A percentile compares a stretch with the other conserved stretches of the same genome.
These are phyloP conservation scores for Chirona hameri DNA, from an alignment of 2,888 invertebrate species.

Conservation along the genomic window DNA sequence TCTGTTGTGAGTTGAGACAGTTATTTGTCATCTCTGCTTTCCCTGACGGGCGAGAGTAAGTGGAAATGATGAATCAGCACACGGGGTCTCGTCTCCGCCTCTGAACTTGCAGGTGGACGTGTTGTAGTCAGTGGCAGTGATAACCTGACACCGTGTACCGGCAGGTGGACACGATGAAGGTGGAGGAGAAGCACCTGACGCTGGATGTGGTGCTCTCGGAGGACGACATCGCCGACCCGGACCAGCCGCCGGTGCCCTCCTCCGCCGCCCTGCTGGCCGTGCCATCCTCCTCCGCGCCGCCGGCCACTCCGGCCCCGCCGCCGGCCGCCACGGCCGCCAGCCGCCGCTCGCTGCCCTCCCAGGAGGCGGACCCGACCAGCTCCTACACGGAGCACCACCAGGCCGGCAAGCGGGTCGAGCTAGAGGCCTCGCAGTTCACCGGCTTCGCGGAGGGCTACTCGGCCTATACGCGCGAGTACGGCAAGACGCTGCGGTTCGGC, in stretches of 20 bases:
- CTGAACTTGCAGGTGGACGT: too few relatives aligned
- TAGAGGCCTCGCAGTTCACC: not conserved
- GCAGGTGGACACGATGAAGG: conserved; percentile 9
- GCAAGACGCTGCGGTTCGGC: not conserved
- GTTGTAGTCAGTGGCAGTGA: too few relatives aligned
- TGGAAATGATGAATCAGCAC: too few relatives aligned
- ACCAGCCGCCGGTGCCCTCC: not conserved
- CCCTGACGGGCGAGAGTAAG: too few relatives aligned
- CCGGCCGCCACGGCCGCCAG: not conserved
- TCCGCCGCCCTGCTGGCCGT: too few relatives aligned
- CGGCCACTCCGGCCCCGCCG: not conserved
- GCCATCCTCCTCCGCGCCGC: not conserved
- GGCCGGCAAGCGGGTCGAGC: not conserved
- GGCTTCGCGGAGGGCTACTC: not conserved
- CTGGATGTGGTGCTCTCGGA: conserved; percentile 13
- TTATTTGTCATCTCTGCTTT: too few relatives aligned
- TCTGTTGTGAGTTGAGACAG: too few relatives aligned
- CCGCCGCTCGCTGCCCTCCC: not conserved
- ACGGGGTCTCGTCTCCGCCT: too few relatives aligned
- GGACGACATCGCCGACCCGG: not conserved
- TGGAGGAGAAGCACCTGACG: conserved; percentile 28
- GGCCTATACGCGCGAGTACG: not conserved
- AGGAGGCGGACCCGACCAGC: not conserved
- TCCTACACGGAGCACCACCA: not conserved
- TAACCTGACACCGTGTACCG: not conserved